Evolutionary conservation across 2,797 vertebrate species (phyloP), one percentile per base, ranked within the genome.

Genomic region (Picus viridis): DNA sequence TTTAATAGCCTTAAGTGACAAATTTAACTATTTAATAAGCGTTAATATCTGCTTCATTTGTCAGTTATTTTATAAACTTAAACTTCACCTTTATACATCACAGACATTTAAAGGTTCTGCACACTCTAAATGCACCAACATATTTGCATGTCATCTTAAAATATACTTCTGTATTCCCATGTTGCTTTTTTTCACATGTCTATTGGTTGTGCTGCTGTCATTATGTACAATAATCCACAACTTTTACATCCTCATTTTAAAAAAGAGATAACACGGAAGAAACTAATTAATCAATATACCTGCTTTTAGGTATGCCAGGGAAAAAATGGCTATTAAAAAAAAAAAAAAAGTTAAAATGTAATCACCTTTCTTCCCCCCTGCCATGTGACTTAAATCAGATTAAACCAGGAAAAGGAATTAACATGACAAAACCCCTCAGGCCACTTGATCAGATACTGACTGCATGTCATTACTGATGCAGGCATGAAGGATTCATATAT

Each of bases 11-110:
- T 83, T 87, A 79, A 67, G 47, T 67, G 49, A 72, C 56, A 91
- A 53, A 16, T 20, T 16, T 72, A 64, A 84, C 61, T 76, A 27
- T 82, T 90, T 82, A 88, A 92, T 90, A 91, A 92, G 86, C 30
- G 56, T 56, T 54, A 75, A 41, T 71, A 53, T 81, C 65, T 82
- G 5, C 36, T 86, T 92, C 12, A 75, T 78, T 88, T 88, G 49
- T 88, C 76, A 68, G 62, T 78, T 75, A 57, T 89, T 92, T 91
- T 63, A 72, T 67, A 34, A 70, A 53, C 56, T 67, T 57, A 73
- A 83, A 67, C 3, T 23, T 77, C 45, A 27, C 7, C 83, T 83
- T 83, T 72, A 59, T 59, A 4, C 1, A 47, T 24, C 64, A 70
- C 39, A 91, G 63, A 78, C 18, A 59, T 54, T 81, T 86, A 53